A percentile compares a stretch with the other conserved stretches of the same genome.
Evolutionary conservation across 1,140 invertebrate genomes (phyloP).

Genomic region (Drosophila kanapiae): DNA sequence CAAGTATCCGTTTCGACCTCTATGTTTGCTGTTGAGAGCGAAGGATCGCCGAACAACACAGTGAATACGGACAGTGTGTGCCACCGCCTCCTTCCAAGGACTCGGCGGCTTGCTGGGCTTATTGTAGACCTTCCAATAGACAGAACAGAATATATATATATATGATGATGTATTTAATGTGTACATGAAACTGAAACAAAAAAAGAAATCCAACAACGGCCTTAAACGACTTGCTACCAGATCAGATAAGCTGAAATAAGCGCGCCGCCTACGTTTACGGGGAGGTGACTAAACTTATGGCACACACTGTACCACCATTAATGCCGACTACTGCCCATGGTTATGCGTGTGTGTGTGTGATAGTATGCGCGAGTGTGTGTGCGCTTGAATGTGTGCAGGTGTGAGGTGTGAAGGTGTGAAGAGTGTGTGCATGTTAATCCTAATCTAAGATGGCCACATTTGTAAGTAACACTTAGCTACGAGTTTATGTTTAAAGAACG

Average conservation of each 20-base stretch:
- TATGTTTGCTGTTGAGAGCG: conserved; percentile 38
- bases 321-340: conserved; percentile 73
- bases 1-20: conserved; percentile 47
- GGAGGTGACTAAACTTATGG: conserved; percentile 46
- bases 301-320: conserved; percentile 63
- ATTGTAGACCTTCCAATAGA: conserved; percentile 72
- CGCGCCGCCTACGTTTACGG: conserved; percentile 19
- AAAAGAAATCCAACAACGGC: conserved; percentile 72
- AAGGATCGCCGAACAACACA: conserved; percentile 37
- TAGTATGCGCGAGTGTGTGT: conserved; percentile 2
- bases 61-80: conserved; percentile 65
- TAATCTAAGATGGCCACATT: conserved; percentile 74
- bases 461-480: conserved; percentile 74
- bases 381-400: conserved; percentile 6
- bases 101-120: conserved; percentile 31
- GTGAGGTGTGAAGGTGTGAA: conserved; percentile 10
- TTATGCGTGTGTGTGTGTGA: conserved; percentile 49
- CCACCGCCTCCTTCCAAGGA: conserved; percentile 42
- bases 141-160: conserved; percentile 49
- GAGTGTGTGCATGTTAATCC: conserved; percentile 32
- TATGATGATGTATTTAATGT: conserved; percentile 36
- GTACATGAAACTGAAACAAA: conserved; percentile 41
- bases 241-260: conserved; percentile 42
- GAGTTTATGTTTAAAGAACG: conserved; percentile 64
- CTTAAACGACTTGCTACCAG: conserved; percentile 65